phyloP scores from a whole-genome alignment of 1,140 invertebrate genomes.

The Drosophila suzukii region DNA sequence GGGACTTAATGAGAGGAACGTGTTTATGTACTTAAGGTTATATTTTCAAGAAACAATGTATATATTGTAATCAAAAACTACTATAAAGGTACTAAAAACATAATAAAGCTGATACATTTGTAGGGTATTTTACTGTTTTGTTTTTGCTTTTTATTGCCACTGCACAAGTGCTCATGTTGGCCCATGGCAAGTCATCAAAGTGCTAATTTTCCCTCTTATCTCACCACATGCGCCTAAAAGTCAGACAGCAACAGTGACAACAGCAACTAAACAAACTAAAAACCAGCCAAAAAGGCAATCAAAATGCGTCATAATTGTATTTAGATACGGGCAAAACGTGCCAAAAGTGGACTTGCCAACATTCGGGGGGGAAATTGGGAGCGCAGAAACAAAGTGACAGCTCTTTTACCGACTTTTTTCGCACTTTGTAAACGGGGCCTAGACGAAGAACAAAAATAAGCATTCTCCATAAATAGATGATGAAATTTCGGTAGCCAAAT shows the following conservation, averaged over 20 bases:
- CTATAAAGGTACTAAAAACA: neutral
- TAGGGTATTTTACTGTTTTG: conserved; percentile 3
- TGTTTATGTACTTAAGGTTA: too few relatives aligned
- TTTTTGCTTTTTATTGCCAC: conserved; percentile 10
- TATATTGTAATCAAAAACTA: too few relatives aligned
- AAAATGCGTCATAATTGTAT: conserved; percentile 56
- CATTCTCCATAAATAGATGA: conserved; percentile 16
- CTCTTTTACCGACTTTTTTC: neutral
- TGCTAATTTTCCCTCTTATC: conserved; percentile 72
- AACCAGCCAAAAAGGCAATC: conserved; percentile 36
- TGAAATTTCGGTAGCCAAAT: conserved; percentile 37
- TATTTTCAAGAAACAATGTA: too few relatives aligned
- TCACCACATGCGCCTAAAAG: conserved; percentile 49
- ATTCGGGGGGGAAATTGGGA: neutral
- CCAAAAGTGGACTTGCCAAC: conserved; percentile 10
- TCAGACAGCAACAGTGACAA: conserved; percentile 29
- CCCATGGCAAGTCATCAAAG: conserved; percentile 37
- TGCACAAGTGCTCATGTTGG: conserved; percentile 22
- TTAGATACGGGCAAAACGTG: conserved; percentile 56
- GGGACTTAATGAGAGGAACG: too few relatives aligned
- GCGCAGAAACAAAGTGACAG: neutral
- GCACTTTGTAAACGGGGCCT: conserved; percentile 26
- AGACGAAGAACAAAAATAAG: conserved; percentile 19
- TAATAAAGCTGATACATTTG: neutral
- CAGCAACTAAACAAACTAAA: conserved; percentile 20